Percentiles rank a stretch among this genome's conserved stretches.
phyloP scores from a whole-genome alignment of 1,140 invertebrate species.

The Neomicropteryx cornuta region DNA sequence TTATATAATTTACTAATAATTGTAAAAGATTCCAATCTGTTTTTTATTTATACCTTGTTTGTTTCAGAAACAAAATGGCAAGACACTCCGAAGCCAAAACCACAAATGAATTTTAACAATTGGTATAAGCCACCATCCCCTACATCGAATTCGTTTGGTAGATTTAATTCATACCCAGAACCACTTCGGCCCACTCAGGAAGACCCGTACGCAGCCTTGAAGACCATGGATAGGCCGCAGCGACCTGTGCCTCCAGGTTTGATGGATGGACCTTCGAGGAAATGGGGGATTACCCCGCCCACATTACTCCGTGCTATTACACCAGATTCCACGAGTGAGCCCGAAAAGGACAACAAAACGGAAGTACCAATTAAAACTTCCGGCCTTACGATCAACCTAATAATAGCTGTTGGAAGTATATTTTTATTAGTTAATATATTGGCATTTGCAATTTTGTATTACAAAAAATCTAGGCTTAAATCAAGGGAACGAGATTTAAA shows the following conservation, averaged over 20 bases:
- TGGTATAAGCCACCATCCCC: conserved; percentile 21
- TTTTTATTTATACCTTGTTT: conserved; percentile 9
- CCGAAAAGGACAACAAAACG: conserved; percentile 19
- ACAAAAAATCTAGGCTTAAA: conserved; percentile 52
- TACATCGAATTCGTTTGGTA: conserved; percentile 22
- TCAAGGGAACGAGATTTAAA: conserved; percentile 39
- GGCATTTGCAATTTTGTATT: conserved; percentile 65
- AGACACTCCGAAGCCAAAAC: not conserved
- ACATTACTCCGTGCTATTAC: conserved; percentile 4
- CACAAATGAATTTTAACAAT: conserved; percentile 11
- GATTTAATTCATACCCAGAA: conserved; percentile 21
- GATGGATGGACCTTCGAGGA: conserved; percentile 22
- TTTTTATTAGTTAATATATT: conserved; percentile 76
- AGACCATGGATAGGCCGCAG: conserved; percentile 29
- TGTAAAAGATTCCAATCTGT: not conserved
- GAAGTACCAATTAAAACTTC: conserved; percentile 30
- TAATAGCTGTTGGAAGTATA: conserved; percentile 64
- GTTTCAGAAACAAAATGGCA: not conserved
- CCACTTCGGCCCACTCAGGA: conserved; percentile 12
- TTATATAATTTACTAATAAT: not conserved
- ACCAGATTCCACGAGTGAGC: conserved; percentile 6
- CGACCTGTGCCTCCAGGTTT: conserved; percentile 21
- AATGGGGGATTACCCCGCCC: conserved; percentile 5
- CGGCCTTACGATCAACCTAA: conserved; percentile 50
- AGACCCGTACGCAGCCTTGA: conserved; percentile 11